Conservation (phyloP, 23 tunicate genomes). For the Trididemnum miniatum region DNA sequence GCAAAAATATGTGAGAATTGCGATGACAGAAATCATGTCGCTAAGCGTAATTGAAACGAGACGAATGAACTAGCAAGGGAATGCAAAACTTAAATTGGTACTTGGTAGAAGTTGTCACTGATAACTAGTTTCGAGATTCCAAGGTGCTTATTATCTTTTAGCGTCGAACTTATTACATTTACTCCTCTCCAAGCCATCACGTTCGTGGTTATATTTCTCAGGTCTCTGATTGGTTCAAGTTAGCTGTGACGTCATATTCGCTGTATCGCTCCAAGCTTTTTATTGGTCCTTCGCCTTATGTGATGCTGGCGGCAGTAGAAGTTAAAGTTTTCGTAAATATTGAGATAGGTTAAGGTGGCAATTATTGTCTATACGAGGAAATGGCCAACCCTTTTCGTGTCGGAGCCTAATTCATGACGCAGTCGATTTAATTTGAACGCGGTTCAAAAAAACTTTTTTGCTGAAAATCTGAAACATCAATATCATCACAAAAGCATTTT, state of each 20-base stretch:
- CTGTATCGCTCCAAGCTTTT: neutral
- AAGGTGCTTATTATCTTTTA: conserved; percentile 15
- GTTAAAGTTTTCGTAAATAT: conserved; percentile 18
- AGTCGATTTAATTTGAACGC: too few species aligned
- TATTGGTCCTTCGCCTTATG: conserved; percentile 8
- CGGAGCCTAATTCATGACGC: neutral
- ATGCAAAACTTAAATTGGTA: conserved; percentile 13
- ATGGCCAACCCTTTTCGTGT: conserved; percentile 36
- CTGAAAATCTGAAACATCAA: too few species aligned
- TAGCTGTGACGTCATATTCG: neutral
- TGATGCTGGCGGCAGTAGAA: conserved; percentile 23
- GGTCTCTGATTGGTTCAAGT: neutral
- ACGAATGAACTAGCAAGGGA: neutral
- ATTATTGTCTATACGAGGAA: conserved; percentile 4
- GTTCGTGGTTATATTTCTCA: neutral
- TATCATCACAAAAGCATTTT: too few species aligned
- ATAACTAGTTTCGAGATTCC: conserved; percentile 2
- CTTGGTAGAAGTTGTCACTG: conserved; percentile 29
- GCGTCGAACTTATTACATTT: conserved; percentile 3
- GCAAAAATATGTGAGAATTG: too few species aligned
- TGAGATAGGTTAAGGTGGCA: conserved; percentile 24
- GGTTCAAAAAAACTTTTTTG: too few species aligned
- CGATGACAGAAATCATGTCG: too few species aligned
- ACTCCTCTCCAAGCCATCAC: too few species aligned
- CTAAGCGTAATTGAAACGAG: neutral